phyloP scores from a whole-genome alignment of 2,797 vertebrate species.

The Buceros bicornis region DNA sequence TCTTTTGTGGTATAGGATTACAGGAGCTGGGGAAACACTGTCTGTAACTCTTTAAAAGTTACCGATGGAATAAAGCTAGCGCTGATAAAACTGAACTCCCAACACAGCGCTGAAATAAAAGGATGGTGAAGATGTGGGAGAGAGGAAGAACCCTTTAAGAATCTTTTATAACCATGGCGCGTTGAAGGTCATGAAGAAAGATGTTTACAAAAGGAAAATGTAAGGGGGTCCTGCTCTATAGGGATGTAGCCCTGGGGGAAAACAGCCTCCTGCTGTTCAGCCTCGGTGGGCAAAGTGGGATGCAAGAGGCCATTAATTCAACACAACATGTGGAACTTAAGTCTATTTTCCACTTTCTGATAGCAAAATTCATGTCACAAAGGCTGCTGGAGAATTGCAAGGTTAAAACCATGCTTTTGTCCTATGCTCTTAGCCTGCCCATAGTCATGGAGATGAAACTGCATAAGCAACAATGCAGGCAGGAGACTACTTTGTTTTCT shows the following conservation, averaged over 20 bases:
- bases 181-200: constrained; percentile 10
- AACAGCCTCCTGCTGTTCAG: neutral
- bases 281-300: neutral
- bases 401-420: neutral
- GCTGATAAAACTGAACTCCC: constrained; percentile 44
- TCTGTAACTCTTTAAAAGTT: constrained; percentile 55
- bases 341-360: neutral
- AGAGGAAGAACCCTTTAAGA: neutral
- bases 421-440: neutral
- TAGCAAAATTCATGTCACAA: neutral
- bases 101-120: constrained; percentile 27
- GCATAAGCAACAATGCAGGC: fast-evolving
- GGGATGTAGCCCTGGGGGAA: fast-evolving
- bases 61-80: constrained; percentile 4
- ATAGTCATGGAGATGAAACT: neutral
- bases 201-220: neutral
- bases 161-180: neutral
- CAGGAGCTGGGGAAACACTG: constrained; percentile 7
- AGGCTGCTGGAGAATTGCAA: neutral
- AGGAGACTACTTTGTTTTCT: neutral
- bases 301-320: neutral
- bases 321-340: neutral
- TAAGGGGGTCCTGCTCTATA: neutral
- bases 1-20: constrained; percentile 45
- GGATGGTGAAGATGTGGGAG: neutral